phyloP scores from a whole-genome alignment of 2,797 vertebrate species.

The Takifugu rubripes region DNA sequence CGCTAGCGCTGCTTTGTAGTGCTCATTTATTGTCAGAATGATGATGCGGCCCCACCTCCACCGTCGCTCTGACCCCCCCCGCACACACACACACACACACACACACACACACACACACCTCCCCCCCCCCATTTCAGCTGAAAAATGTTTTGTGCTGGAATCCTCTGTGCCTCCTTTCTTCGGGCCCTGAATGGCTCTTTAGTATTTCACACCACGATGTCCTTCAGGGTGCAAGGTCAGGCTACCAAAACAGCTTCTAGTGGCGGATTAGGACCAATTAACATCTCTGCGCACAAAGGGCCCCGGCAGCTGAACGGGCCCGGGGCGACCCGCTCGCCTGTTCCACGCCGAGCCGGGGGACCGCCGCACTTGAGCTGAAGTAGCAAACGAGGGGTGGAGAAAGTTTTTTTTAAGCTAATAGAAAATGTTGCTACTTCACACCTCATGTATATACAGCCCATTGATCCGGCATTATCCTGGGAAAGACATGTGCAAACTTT shows the following conservation, averaged over 20 bases:
- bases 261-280: constrained; percentile 99
- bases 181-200: constrained; percentile 94
- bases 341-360: constrained; percentile 92
- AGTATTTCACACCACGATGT: constrained; percentile 99
- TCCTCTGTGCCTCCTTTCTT: constrained; percentile 95
- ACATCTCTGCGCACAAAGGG: constrained; percentile 98
- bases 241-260: constrained; percentile 99
- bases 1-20: constrained; percentile 78
- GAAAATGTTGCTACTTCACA: constrained; percentile 95
- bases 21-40: constrained; percentile 79
- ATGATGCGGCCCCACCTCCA: constrained; percentile 72
- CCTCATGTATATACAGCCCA: constrained; percentile 81
- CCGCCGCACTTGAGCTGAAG: constrained; percentile 94
- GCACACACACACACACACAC: neutral
- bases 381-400: constrained; percentile 93
- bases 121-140: constrained; percentile 79
- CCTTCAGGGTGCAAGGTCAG: constrained; percentile 97
- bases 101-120: neutral
- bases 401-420: constrained; percentile 96
- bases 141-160: constrained; percentile 99
- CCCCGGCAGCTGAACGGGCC: constrained; percentile 94
- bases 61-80: constrained; percentile 27
- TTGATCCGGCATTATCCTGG: constrained; percentile 72
- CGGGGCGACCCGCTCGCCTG: constrained; percentile 86
- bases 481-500: constrained; percentile 63